Conservation (phyloP, 2,888 invertebrate species). For the Trissonchulus latispiculum region DNA sequence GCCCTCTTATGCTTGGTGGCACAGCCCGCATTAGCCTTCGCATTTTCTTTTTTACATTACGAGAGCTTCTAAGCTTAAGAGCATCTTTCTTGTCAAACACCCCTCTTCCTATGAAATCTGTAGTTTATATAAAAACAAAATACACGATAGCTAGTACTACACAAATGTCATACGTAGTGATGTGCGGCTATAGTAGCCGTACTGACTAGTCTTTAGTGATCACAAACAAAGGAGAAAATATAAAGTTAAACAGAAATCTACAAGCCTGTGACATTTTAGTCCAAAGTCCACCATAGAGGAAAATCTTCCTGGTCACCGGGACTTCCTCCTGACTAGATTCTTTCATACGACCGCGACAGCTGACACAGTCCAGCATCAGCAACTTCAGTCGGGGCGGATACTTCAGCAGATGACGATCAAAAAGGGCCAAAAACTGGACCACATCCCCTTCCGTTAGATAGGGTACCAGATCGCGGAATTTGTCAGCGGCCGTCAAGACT, state of each 20-base stretch:
- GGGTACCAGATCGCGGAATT: slow-evolving; percentile 31
- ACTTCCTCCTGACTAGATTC: background rate
- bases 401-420: slow-evolving; percentile 37
- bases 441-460: slow-evolving; percentile 36
- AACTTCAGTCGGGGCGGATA: slow-evolving; percentile 35
- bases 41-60: too few species aligned
- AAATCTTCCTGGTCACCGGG: background rate
- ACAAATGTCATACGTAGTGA: too few species aligned
- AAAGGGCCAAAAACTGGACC: slow-evolving; percentile 33
- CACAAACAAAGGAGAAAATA: slow-evolving; percentile 7
- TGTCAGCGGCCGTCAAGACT: slow-evolving; percentile 31
- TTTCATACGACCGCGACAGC: slow-evolving; percentile 25
- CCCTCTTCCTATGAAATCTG: too few species aligned
- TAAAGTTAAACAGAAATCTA: slow-evolving; percentile 14
- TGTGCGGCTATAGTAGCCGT: too few species aligned
- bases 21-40: too few species aligned
- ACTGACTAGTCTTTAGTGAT: background rate
- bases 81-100: too few species aligned
- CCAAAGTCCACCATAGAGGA: slow-evolving; percentile 9
- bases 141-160: too few species aligned
- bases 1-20: too few species aligned
- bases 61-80: too few species aligned
- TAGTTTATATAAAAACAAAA: too few species aligned
- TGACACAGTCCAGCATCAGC: slow-evolving; percentile 34
- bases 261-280: background rate